These are phyloP conservation scores for Hipparchia semele DNA, from an alignment of 2,888 invertebrate species.

Conservation along the genomic window DNA sequence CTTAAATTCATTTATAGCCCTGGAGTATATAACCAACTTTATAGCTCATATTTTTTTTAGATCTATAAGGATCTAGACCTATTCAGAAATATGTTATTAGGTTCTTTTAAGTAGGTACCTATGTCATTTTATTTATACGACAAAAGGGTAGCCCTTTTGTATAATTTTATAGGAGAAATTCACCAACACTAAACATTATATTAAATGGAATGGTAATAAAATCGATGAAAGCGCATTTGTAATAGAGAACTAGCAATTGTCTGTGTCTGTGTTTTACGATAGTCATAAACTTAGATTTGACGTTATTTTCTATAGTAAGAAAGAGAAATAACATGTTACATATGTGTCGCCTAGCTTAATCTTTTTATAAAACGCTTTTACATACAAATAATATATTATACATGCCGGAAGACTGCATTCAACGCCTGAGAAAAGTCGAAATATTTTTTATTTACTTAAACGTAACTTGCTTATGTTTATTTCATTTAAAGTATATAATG, in stretches of 20 bases:
- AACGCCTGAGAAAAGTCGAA: neutral
- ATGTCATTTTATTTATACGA: neutral
- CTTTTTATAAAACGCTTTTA: constrained; percentile 3
- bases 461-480: no score
- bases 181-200: constrained; percentile 3
- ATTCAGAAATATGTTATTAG: no score
- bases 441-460: neutral
- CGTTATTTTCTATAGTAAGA: neutral
- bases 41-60: no score
- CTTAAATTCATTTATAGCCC: no score
- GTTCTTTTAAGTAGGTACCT: neutral
- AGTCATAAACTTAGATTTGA: constrained; percentile 21
- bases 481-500: neutral
- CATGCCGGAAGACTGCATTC: constrained; percentile 4
- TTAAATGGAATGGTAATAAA: constrained; percentile 12
- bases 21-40: no score
- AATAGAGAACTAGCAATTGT: constrained; percentile 13
- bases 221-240: constrained; percentile 11
- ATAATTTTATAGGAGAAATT: constrained; percentile 21
- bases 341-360: neutral
- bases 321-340: neutral
- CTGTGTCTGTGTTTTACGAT: constrained; percentile 21
- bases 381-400: neutral
- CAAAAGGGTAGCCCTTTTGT: neutral
- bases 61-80: no score